Conservation (phyloP, 2,888 invertebrate species). For the Keiferia lycopersicella region DNA sequence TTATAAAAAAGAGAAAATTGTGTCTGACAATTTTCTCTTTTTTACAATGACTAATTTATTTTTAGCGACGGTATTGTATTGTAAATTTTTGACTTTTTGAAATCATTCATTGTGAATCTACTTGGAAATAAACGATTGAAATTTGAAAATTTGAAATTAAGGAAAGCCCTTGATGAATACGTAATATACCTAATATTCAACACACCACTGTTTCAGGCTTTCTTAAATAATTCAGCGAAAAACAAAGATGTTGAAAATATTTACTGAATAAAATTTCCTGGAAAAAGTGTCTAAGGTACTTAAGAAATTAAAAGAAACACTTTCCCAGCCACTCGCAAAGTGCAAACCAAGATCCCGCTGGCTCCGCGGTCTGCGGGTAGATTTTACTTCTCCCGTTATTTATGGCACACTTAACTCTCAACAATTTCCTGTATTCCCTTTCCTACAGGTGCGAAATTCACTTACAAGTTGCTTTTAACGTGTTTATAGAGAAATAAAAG, state of each 20-base stretch:
- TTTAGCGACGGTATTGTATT: no score
- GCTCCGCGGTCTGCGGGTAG: neutral
- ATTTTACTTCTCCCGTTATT: constrained; percentile 11
- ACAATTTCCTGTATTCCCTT: constrained; percentile 15
- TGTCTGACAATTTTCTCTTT: no score
- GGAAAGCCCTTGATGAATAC: no score
- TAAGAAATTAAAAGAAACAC: constrained; percentile 9
- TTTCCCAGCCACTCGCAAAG: neutral
- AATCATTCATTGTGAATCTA: no score
- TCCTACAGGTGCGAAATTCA: constrained; percentile 17
- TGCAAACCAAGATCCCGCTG: neutral
- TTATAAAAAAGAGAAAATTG: no score
- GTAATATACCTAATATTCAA: no score
- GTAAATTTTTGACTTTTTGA: no score
- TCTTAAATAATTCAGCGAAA: no score
- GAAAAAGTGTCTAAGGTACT: neutral
- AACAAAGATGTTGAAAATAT: neutral
- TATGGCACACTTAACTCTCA: constrained; percentile 15
- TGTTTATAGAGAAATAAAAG: constrained; percentile 11
- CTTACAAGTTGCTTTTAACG: constrained; percentile 18
- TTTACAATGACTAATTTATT: no score
- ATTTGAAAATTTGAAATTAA: no score
- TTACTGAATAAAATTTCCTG: neutral
- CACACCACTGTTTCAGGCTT: no score
- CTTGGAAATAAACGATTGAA: no score